These are phyloP conservation scores for Sarcophaga peregrina DNA, from an alignment of 1,140 invertebrate species.

Conservation along the genomic window DNA sequence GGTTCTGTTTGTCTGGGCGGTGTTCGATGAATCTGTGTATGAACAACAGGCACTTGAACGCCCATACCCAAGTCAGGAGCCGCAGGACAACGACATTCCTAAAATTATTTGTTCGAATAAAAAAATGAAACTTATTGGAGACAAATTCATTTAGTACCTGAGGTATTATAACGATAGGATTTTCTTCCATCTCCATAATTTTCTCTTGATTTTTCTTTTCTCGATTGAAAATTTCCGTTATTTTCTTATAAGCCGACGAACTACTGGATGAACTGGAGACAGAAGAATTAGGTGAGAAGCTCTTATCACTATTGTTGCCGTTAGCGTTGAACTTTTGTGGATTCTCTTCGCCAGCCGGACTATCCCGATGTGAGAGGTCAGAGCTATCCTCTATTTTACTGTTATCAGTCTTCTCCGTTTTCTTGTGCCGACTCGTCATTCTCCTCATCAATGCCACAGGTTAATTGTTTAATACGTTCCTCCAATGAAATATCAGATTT, in stretches of 20 bases:
- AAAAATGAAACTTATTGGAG: too few species aligned
- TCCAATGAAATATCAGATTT: constrained; percentile 77
- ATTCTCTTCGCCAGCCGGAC: constrained; percentile 70
- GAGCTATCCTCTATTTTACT: constrained; percentile 48
- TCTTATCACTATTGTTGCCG: constrained; percentile 67
- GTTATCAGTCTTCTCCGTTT: constrained; percentile 49
- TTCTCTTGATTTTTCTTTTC: constrained; percentile 67
- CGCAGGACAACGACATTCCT: constrained; percentile 65
- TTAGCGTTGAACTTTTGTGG: constrained; percentile 60
- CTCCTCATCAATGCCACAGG: constrained; percentile 80
- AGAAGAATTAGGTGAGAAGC: constrained; percentile 70
- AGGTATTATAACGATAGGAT: constrained; percentile 66
- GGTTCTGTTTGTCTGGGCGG: constrained; percentile 67
- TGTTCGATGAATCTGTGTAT: constrained; percentile 63
- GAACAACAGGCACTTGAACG: constrained; percentile 64
- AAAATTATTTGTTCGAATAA: background rate
- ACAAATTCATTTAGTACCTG: constrained; percentile 50
- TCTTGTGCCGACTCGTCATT: constrained; percentile 56
- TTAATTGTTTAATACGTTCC: constrained; percentile 82
- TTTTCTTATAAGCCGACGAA: constrained; percentile 75
- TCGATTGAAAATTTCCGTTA: constrained; percentile 75
- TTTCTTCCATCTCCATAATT: constrained; percentile 65
- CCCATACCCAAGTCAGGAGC: constrained; percentile 73
- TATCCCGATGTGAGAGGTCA: constrained; percentile 65
- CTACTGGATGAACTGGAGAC: constrained; percentile 69